Evolutionary conservation across 1,140 invertebrate genomes (phyloP).

Genomic region (Bombus ignitus): DNA sequence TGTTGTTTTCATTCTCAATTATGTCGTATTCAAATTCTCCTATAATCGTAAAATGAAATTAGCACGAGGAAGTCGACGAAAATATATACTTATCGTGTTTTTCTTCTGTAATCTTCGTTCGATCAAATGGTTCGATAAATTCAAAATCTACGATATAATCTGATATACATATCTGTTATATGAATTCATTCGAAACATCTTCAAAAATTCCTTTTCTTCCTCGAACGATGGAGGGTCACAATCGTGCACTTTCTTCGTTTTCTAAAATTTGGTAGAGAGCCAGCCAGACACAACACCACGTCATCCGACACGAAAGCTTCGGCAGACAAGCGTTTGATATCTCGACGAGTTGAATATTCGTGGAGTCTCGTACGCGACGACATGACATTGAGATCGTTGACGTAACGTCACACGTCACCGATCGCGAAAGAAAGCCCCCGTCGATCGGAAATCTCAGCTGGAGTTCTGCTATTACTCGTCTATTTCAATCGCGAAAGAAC

Average conservation of each 20-base stretch:
- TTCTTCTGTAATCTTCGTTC: too few species aligned
- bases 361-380: background rate
- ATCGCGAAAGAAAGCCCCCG: background rate
- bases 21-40: too few species aligned
- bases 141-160: too few species aligned
- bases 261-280: background rate
- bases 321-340: background rate
- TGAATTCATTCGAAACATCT: too few species aligned
- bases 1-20: too few species aligned
- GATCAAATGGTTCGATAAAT: too few species aligned
- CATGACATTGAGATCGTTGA: constrained; percentile 1
- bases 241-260: background rate
- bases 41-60: too few species aligned
- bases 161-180: too few species aligned
- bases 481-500: background rate
- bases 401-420: constrained; percentile 20
- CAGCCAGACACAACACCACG: constrained; percentile 12
- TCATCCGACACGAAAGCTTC: background rate
- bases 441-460: background rate
- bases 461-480: background rate
- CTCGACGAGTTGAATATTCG: constrained; percentile 5
- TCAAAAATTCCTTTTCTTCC: too few species aligned
- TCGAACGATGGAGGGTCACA: too few species aligned
- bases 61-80: too few species aligned
- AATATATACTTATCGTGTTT: background rate